Evolutionary conservation across 2,888 invertebrate genomes (phyloP).

Genomic region (Ophion slaviceki): DNA sequence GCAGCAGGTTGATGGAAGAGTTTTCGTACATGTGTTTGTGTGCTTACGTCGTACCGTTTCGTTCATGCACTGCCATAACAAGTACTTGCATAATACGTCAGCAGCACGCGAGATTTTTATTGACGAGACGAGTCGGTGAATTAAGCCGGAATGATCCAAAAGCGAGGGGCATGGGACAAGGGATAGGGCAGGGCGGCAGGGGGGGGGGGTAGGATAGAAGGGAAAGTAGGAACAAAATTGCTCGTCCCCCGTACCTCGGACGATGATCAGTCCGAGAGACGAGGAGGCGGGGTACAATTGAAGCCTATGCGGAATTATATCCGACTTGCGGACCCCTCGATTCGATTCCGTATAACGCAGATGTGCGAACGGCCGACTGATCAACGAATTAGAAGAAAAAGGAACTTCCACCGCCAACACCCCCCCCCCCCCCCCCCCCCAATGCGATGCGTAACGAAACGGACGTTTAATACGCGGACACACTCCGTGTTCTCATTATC

Average conservation of each 20-base stretch:
- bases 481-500: slow-evolving; percentile 9
- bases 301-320: slow-evolving; percentile 42
- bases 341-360: slow-evolving; percentile 47
- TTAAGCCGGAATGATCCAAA: slow-evolving; percentile 31
- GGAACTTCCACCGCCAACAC: slow-evolving; percentile 28
- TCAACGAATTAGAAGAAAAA: slow-evolving; percentile 44
- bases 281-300: slow-evolving; percentile 31
- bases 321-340: slow-evolving; percentile 34
- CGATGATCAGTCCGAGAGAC: slow-evolving; percentile 28
- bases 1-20: slow-evolving; percentile 26
- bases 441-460: slow-evolving; percentile 10
- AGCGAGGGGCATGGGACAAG: slow-evolving; percentile 8
- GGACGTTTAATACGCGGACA: slow-evolving; percentile 13
- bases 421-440: background rate
- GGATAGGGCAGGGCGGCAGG: background rate
- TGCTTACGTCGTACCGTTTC: slow-evolving; percentile 9
- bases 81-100: slow-evolving; percentile 50
- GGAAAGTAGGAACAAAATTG: background rate
- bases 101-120: slow-evolving; percentile 37
- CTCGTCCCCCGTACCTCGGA: slow-evolving; percentile 27
- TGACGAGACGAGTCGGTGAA: slow-evolving; percentile 39
- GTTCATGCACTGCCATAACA: slow-evolving; percentile 6
- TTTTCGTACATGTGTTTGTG: background rate
- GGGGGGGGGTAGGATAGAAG: slow-evolving; percentile 6
- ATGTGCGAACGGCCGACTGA: slow-evolving; percentile 49